phyloP scores from a whole-genome alignment of 1,140 invertebrate species.

The Ylistrum balloti region DNA sequence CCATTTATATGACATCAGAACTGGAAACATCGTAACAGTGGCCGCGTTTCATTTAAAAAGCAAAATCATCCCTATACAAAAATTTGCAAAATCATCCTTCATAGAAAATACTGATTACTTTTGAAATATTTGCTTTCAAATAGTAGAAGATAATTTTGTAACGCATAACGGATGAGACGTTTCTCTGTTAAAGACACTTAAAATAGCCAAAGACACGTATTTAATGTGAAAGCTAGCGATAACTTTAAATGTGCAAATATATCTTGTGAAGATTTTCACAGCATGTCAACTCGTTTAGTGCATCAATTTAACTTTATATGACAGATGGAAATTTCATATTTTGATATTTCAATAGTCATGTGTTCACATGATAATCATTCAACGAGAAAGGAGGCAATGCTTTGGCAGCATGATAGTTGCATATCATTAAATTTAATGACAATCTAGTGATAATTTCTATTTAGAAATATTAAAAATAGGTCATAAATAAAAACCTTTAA shows the following conservation, averaged over 20 bases:
- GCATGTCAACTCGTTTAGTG: neutral
- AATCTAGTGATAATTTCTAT: too few relatives aligned
- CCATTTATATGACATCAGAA: neutral
- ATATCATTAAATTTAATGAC: neutral
- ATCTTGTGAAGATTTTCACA: neutral
- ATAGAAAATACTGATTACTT: neutral
- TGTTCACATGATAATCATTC: neutral
- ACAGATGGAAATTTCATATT: neutral
- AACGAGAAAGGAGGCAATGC: neutral
- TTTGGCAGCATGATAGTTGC: neutral
- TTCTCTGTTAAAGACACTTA: neutral
- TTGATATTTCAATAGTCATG: constrained; percentile 14
- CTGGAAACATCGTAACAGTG: neutral
- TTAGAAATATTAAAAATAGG: neutral
- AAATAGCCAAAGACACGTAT: neutral
- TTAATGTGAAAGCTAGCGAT: neutral
- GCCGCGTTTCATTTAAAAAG: neutral
- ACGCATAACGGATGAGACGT: neutral
- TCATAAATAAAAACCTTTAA: neutral
- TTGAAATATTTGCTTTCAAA: neutral
- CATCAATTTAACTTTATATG: constrained; percentile 10
- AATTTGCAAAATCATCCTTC: constrained; percentile 4
- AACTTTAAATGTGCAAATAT: neutral
- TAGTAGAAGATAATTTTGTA: too few relatives aligned
- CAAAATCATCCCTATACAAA: neutral